phyloP scores from a whole-genome alignment of 2,113 vertebrate genomes.

The Phalacrocorax brasilianus region DNA sequence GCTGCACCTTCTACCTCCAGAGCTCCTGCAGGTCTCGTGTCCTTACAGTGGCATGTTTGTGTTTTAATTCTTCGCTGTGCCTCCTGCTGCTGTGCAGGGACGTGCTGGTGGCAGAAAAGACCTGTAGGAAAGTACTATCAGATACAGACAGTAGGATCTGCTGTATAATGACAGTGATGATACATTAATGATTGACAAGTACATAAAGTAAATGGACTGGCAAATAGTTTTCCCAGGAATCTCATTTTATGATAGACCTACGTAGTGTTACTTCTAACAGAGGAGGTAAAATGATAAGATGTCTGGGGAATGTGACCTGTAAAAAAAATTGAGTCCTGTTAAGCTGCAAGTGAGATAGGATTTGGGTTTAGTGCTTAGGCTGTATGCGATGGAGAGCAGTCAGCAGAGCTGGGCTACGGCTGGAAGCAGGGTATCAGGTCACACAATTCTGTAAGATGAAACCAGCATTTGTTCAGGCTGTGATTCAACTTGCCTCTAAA shows the following conservation, averaged over 20 bases:
- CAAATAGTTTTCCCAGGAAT: background rate
- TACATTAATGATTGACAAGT: background rate
- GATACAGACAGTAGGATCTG: background rate
- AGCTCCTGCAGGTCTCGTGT: background rate
- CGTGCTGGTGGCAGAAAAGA: background rate
- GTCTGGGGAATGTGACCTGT: background rate
- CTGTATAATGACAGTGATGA: fast-evolving
- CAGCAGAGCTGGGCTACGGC: background rate
- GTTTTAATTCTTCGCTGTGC: background rate
- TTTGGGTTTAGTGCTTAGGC: background rate
- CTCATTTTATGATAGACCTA: background rate
- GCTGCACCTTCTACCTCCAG: background rate
- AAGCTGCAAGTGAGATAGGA: background rate
- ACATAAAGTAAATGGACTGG: background rate
- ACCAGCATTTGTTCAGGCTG: background rate
- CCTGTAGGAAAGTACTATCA: background rate
- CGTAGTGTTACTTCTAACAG: background rate
- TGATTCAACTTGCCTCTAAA: background rate
- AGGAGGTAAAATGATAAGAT: background rate
- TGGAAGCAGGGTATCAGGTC: slow-evolving; percentile 23
- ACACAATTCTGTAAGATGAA: background rate
- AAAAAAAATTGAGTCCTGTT: background rate
- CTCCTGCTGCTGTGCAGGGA: background rate
- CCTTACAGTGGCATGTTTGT: fast-evolving
- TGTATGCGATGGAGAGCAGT: background rate